Evolutionary conservation across 2,113 vertebrate genomes (phyloP), one percentile per base, ranked within the genome.

Genomic region (Monopterus albus): DNA sequence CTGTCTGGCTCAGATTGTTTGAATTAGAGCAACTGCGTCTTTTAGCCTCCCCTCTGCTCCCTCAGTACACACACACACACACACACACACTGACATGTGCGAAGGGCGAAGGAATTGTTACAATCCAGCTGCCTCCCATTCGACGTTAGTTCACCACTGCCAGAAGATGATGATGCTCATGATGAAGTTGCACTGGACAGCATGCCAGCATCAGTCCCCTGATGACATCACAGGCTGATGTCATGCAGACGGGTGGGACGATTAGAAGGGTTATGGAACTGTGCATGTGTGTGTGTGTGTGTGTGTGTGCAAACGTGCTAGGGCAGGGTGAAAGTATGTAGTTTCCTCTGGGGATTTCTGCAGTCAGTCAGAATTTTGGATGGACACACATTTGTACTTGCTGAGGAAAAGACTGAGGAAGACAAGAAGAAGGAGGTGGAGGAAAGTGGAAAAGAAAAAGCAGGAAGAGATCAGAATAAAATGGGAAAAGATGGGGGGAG

Each of bases 201-300:
- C 84, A 79, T 86, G 89, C 90, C 88, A 92, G 68, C 64, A 63
- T 82, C 70, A 89, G 92, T 89, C 92, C 90, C 89, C 64, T 90
- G 89, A 92, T 93, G 92, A 94, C 92, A 92, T 94, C 92, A 93
- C 89, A 11, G 73, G 28, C 81, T 94, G 92, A 94, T 94, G 91
- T 93, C 92, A 94, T 82, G 38, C 66, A 77, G 85, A 85, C 81
- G 84, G 91, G 92, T 76, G 91, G 90, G 92, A 92, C 79, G 81
- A 89, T 84, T 84, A 89, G 82, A 77, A 56, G 66, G 43, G 75
- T 75, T 75, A 42, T 65, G 75, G 84, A 72, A 49, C 28, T 42
- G 42, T 58, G 26, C 15, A 28, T 52, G 61, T 35, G 43, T 72
- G 57, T 40, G 72, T 65, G 66, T 62, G 43, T 69, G 67, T 83